phyloP scores from a whole-genome alignment of 1,140 invertebrate genomes.

The Platorchestia sp. region DNA sequence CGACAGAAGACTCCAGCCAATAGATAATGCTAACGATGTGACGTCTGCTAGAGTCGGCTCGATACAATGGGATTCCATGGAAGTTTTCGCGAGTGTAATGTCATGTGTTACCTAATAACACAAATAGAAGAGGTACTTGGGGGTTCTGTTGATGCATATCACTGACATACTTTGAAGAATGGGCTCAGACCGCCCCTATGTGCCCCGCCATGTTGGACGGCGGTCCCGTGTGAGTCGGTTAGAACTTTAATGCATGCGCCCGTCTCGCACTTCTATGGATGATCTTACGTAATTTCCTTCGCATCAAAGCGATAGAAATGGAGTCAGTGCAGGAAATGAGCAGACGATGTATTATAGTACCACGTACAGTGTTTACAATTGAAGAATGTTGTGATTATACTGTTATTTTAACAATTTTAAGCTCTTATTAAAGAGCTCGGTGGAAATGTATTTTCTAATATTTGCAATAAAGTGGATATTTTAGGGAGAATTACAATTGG shows the following conservation, averaged over 20 bases:
- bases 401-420: too few relatives aligned
- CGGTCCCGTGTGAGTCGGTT: background rate
- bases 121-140: slow-evolving; percentile 53
- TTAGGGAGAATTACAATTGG: too few relatives aligned
- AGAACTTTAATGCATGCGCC: background rate
- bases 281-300: background rate
- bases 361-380: background rate
- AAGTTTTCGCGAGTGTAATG: slow-evolving; percentile 53
- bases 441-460: too few relatives aligned
- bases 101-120: slow-evolving; percentile 55
- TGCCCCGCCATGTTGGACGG: slow-evolving; percentile 12
- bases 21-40: slow-evolving; percentile 52
- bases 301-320: background rate
- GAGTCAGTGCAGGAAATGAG: background rate
- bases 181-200: background rate
- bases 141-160: slow-evolving; percentile 40
- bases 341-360: background rate
- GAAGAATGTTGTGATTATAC: background rate
- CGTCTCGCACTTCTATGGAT: background rate
- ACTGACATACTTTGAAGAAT: slow-evolving; percentile 40
- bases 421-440: too few relatives aligned
- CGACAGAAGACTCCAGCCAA: slow-evolving; percentile 46
- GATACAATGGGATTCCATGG: slow-evolving; percentile 35
- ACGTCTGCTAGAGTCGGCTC: background rate
- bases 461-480: too few relatives aligned